Evolutionary conservation across 2,888 invertebrate genomes (phyloP), one percentile per base, ranked within the genome.

Genomic region (Ptilodon capucinus): DNA sequence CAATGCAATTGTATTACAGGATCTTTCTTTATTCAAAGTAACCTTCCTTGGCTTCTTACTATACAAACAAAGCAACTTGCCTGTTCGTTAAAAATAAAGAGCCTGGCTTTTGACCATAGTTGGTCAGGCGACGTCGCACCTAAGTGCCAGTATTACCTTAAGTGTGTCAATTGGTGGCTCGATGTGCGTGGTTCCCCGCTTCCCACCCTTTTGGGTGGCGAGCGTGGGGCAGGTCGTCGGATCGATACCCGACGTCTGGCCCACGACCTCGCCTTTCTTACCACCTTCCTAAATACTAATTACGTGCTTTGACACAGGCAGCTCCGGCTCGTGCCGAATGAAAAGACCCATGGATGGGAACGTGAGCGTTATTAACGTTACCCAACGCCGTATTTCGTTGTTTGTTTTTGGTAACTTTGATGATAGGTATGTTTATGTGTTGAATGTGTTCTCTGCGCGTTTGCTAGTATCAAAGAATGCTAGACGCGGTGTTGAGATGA

Each of bases 221-320:
- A 76, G 79, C 80, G 88, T 86, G 89, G 86, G 90, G 89, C 82
- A 88, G 92, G 93, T 92, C 92, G 92, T 68, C 83, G 91, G 92
- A 92, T 93, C 93, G 93, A 93, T 93, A 93, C 91, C 89, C 92
- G 91, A 91, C 92, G 93, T 93, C 92, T 93, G 92, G 92, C 89
- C 88, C 86, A 84, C 89, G 88, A 89, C 89, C 90, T 89, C 89
- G 81, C 88, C 85, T 88, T 90, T 89, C 90, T 90, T 91, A 89
- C 90, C 89, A 90, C 90, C 90, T 91, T 90, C 90, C 91, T 91
- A 91, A 91, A 91, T 91, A 91, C 91, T 91, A 91, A 91, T 91
- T 91, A 91, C 90, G 88, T 86, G 89, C 91, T 90, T 90, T 91
- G 90, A 91, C 90, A 91, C 86, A 85, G 85, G 77, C 83, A 84